Evolutionary conservation across 1,140 invertebrate genomes (phyloP), one percentile per base, ranked within the genome.

Genomic region (Oedothorax gibbosus): DNA sequence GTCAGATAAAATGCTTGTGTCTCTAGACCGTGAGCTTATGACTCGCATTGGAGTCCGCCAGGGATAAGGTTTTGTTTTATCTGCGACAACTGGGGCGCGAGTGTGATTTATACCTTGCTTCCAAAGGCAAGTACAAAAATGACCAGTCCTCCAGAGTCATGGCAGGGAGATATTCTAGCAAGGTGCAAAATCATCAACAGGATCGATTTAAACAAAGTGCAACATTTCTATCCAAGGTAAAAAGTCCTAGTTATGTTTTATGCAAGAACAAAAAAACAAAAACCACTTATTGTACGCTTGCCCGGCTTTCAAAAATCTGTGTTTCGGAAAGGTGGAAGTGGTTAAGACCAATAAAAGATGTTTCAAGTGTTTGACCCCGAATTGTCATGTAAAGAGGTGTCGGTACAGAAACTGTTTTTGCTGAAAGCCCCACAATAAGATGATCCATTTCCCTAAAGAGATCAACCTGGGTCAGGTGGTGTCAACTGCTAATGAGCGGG

Each of bases 401-500:
- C 51, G 56, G 50, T 8, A 3, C 2, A 76, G 15, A 76, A 76
- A 76, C 21, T 35, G 57, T 14, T 76, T 76, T 64, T 76, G 56
- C 14, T 15, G 3, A n/a, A 76, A 76, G 50, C 18, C 73, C 5
- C 18, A 76, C 64, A 6, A 50, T 62, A 64, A 35, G 12, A 15
- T 62, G 21, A 62, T 71, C 53, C 68, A 21, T 66, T 57, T 53
- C 12, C n/a, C 14, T 10, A 12, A 0, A 20, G 11, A 10, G 21
- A 73, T 35, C 14, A n/a, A n/a, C n/a, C n/a, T n/a, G n/a, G 60
- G 21, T 49, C 57, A 76, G 2, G 21, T 50, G 14, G 64, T 50
- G 18, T 8, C 15, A 5, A 60, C 60, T 76, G 57, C 57, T 7
- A 11, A 21, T 49, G 68, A 64, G 53, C 56, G 64, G 14, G 3